Conservation (phyloP, 2,888 invertebrate genomes). For the Dugesia japonica region DNA sequence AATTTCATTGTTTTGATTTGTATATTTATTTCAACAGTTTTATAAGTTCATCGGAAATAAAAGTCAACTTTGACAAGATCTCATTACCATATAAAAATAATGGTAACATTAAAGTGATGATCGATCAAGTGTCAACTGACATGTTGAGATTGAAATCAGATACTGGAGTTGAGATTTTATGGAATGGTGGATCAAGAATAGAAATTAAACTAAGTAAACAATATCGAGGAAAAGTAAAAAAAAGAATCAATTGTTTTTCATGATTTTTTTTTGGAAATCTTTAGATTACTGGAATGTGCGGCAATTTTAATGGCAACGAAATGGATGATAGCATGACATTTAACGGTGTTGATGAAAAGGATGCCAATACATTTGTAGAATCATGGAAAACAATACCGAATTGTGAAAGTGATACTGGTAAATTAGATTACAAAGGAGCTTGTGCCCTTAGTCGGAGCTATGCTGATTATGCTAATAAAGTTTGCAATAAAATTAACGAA, state of each 20-base stretch:
- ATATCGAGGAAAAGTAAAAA: neutral
- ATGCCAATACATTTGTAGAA: slow-evolving; percentile 35
- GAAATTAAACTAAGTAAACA: slow-evolving; percentile 35
- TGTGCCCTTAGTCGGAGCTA: slow-evolving; percentile 35
- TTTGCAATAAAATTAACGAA: slow-evolving; percentile 29
- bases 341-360: slow-evolving; percentile 36
- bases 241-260: too few relatives aligned
- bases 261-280: too few relatives aligned
- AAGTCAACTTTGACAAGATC: slow-evolving; percentile 12
- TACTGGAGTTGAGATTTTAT: slow-evolving; percentile 36
- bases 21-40: neutral
- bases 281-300: slow-evolving; percentile 36
- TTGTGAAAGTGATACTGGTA: slow-evolving; percentile 24
- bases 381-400: slow-evolving; percentile 36
- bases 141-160: slow-evolving; percentile 31
- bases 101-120: neutral
- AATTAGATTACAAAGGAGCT: slow-evolving; percentile 31
- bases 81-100: slow-evolving; percentile 12
- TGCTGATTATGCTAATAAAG: slow-evolving; percentile 21
- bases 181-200: slow-evolving; percentile 35
- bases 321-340: slow-evolving; percentile 36
- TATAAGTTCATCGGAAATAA: neutral
- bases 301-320: slow-evolving; percentile 36
- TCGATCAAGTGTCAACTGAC: slow-evolving; percentile 33
- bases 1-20: neutral